These are phyloP conservation scores for Goniozus legneri DNA, from an alignment of 1,140 invertebrate genomes.

Conservation along the genomic window DNA sequence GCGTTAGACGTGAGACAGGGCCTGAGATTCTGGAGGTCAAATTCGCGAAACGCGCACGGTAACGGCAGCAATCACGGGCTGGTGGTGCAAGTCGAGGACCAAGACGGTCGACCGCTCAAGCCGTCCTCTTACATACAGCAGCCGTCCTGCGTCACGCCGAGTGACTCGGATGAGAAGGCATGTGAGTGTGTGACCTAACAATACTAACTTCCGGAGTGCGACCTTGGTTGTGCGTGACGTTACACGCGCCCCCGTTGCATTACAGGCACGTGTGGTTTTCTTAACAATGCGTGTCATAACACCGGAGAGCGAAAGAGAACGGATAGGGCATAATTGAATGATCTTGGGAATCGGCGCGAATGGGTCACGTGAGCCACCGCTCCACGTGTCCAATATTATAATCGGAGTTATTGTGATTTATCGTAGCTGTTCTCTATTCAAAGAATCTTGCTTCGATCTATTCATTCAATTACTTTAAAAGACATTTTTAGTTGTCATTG, in stretches of 20 bases:
- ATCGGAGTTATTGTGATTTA: no score
- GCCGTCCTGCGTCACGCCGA: constrained; percentile 45
- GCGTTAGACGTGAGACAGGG: constrained; percentile 43
- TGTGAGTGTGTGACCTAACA: constrained; percentile 56
- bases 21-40: constrained; percentile 41
- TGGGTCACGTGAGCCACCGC: no score
- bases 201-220: constrained; percentile 44
- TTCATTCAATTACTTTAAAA: no score
- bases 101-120: constrained; percentile 57
- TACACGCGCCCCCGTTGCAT: no score
- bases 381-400: no score
- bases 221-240: no score
- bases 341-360: no score
- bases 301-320: no score
- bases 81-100: constrained; percentile 61
- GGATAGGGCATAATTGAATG: no score
- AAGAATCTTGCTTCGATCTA: no score
- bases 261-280: constrained; percentile 3
- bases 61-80: constrained; percentile 58
- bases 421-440: no score
- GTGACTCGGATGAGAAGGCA: constrained; percentile 49
- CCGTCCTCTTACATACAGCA: constrained; percentile 56
- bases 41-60: constrained; percentile 28
- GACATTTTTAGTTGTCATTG: no score
- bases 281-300: constrained; percentile 29